A percentile compares a stretch with the other conserved stretches of the same genome.
phyloP scores from a whole-genome alignment of 2,797 vertebrate genomes.

The Todus mexicanus region DNA sequence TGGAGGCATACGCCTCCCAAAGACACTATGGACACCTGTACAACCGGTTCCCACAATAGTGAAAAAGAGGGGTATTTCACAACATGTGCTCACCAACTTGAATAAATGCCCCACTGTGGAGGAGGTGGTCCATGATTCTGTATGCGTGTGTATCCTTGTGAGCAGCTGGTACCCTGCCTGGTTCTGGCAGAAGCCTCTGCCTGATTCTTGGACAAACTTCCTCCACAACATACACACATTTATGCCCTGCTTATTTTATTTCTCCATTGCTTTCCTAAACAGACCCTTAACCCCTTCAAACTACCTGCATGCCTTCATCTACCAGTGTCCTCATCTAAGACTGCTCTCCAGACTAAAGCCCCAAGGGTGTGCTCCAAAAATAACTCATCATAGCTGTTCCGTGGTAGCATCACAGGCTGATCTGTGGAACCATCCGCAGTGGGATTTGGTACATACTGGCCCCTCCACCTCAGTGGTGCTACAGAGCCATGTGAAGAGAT shows the following conservation, averaged over 20 bases:
- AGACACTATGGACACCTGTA: not conserved
- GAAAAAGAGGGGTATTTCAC: not conserved
- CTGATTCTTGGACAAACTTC: not conserved
- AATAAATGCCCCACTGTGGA: not conserved
- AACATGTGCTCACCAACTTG: not conserved
- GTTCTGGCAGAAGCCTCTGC: not conserved
- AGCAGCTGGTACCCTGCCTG: not conserved
- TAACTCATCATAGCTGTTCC: accelerated
- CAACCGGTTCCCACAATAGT: not conserved
- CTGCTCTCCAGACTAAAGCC: not conserved
- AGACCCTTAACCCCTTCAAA: not conserved
- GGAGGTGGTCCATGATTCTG: not conserved
- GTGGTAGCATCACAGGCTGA: not conserved
- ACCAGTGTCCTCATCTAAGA: not conserved
- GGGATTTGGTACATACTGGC: not conserved
- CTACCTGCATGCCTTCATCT: not conserved
- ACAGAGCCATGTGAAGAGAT: not conserved
- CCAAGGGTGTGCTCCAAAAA: not conserved
- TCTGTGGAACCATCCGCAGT: not conserved
- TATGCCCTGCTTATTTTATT: not conserved
- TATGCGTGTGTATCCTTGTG: accelerated
- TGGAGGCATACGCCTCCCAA: not conserved
- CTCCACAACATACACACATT: not conserved
- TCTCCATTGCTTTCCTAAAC: not conserved
- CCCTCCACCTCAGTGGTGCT: not conserved